These are phyloP conservation scores for Carcinoscorpius rotundicauda DNA, from an alignment of 1,140 invertebrate species.

Conservation along the genomic window DNA sequence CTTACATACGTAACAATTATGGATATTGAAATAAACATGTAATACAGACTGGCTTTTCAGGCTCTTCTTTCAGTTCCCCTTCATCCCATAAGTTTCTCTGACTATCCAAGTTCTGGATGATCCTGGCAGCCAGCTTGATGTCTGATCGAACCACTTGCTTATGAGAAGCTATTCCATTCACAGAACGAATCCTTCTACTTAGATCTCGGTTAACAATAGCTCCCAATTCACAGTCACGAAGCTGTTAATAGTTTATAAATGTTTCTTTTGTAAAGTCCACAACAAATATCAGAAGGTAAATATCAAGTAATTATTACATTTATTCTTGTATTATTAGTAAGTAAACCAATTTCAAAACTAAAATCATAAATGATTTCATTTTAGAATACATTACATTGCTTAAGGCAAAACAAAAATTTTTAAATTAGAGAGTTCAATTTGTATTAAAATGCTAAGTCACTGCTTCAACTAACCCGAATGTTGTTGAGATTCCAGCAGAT, in stretches of 20 bases:
- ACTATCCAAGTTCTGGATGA: constrained; percentile 87
- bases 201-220: constrained; percentile 90
- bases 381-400: no score
- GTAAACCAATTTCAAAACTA: no score
- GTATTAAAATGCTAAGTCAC: no score
- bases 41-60: background rate
- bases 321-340: background rate
- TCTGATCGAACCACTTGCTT: constrained; percentile 82
- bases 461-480: constrained; percentile 51
- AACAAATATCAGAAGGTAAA: background rate
- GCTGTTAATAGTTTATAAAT: constrained; percentile 34
- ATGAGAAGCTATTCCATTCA: constrained; percentile 84
- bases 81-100: constrained; percentile 63
- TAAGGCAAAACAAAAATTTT: no score
- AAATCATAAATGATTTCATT: no score
- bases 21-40: no score
- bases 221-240: constrained; percentile 83
- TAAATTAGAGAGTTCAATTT: no score
- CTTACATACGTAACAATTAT: no score
- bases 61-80: background rate
- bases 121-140: constrained; percentile 83
- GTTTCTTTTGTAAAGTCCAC: background rate
- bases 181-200: constrained; percentile 76
- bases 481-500: constrained; percentile 99
- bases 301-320: background rate